Conservation (phyloP, 2,888 invertebrate species). For the Meganola albula region DNA sequence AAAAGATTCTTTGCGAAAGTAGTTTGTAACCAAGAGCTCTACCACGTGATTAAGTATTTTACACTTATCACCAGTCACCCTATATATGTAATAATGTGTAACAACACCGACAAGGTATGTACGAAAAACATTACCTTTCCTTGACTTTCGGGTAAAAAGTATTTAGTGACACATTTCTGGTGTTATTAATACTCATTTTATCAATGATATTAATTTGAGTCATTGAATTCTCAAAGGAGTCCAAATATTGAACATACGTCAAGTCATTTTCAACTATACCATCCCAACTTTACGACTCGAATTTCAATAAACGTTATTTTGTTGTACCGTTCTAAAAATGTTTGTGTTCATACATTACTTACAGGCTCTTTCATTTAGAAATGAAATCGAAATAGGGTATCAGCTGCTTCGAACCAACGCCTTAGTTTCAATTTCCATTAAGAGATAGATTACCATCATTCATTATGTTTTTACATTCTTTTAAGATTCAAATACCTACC, state of each 20-base stretch:
- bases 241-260: not conserved
- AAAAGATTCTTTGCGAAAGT: too few relatives aligned
- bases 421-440: not conserved
- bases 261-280: not conserved
- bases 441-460: not conserved
- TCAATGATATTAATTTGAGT: constrained; percentile 26
- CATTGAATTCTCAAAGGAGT: constrained; percentile 24
- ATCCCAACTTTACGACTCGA: accelerated
- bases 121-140: too few relatives aligned
- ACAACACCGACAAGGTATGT: too few relatives aligned
- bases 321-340: constrained; percentile 8
- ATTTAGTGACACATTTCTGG: too few relatives aligned
- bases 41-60: too few relatives aligned
- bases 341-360: constrained; percentile 7
- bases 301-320: not conserved
- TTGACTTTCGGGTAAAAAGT: too few relatives aligned
- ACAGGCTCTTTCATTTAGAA: constrained; percentile 6
- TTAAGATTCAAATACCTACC: too few relatives aligned
- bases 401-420: not conserved
- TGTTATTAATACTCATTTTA: constrained; percentile 15
- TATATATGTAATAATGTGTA: too few relatives aligned
- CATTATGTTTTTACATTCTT: too few relatives aligned
- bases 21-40: too few relatives aligned
- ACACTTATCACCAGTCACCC: too few relatives aligned
- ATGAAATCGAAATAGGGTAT: constrained; percentile 3